Conservation (phyloP, 2,888 invertebrate species). For the Coelopa pilipes region DNA sequence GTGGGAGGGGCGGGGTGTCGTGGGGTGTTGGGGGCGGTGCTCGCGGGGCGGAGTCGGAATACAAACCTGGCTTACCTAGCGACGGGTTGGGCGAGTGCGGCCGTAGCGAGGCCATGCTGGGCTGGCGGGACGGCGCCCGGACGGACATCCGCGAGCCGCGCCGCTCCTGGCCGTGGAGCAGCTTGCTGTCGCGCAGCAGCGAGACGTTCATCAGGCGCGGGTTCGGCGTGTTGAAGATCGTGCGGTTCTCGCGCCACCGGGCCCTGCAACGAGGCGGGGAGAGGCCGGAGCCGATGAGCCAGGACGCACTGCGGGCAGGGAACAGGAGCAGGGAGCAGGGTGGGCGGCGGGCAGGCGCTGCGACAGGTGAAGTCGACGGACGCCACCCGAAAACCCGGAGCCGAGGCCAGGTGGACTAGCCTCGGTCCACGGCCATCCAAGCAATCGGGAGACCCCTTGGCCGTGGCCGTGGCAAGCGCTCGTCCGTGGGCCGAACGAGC, state of each 20-base stretch:
- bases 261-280: slow-evolving; percentile 73
- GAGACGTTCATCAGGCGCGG: slow-evolving; percentile 94
- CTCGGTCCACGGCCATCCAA: no score
- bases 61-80: slow-evolving; percentile 69
- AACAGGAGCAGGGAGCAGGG: no score
- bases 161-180: slow-evolving; percentile 79
- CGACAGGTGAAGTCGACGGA: no score
- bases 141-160: slow-evolving; percentile 83
- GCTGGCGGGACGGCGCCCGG: slow-evolving; percentile 83
- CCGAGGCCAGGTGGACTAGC: no score
- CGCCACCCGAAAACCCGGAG: no score
- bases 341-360: no score
- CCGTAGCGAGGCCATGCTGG: slow-evolving; percentile 85
- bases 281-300: neutral
- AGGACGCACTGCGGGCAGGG: no score
- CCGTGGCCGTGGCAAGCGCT: no score
- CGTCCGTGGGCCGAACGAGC: no score
- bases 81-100: slow-evolving; percentile 75
- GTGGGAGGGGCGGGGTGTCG: no score
- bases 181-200: slow-evolving; percentile 81
- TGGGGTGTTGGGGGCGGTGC: neutral
- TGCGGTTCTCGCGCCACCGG: slow-evolving; percentile 90
- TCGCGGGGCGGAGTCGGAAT: slow-evolving; percentile 50
- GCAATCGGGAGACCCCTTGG: no score
- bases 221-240: slow-evolving; percentile 94